Evolutionary conservation across 2,113 vertebrate species (phyloP).

Genomic region (Lycocorax pyrrhopterus): DNA sequence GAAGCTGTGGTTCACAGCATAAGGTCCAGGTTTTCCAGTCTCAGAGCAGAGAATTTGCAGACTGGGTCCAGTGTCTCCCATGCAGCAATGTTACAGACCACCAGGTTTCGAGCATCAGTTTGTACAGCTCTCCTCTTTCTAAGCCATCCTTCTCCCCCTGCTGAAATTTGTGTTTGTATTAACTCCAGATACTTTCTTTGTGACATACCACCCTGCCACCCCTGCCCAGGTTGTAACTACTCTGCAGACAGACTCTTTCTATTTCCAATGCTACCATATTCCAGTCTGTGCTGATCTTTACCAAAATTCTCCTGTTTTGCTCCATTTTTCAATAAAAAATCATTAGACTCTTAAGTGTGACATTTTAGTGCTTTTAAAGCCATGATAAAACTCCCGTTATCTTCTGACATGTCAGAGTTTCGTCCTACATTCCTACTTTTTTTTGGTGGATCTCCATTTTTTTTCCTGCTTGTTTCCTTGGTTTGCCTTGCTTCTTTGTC

Average conservation of each 20-base stretch:
- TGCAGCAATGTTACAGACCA: background rate
- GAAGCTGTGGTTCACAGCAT: background rate
- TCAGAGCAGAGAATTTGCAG: background rate
- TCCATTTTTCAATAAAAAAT: background rate
- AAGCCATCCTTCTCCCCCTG: background rate
- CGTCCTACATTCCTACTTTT: background rate
- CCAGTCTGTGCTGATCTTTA: background rate
- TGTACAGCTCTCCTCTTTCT: background rate
- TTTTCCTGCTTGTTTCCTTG: background rate
- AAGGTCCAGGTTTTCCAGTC: background rate
- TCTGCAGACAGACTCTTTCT: background rate
- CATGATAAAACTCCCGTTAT: background rate
- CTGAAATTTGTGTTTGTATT: background rate
- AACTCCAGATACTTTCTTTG: background rate
- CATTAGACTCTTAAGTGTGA: background rate
- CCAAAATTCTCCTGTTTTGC: background rate
- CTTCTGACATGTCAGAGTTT: background rate
- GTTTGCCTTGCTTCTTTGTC: background rate
- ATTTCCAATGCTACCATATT: background rate
- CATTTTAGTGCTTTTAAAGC: background rate
- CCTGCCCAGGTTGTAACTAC: background rate
- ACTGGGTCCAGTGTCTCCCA: background rate
- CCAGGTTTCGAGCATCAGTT: background rate
- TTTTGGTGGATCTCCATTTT: background rate
- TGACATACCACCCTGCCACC: background rate